Evolutionary conservation across 2,797 vertebrate species (phyloP), one percentile per base, ranked within the genome.

Genomic region (Tragopan temminckii): DNA sequence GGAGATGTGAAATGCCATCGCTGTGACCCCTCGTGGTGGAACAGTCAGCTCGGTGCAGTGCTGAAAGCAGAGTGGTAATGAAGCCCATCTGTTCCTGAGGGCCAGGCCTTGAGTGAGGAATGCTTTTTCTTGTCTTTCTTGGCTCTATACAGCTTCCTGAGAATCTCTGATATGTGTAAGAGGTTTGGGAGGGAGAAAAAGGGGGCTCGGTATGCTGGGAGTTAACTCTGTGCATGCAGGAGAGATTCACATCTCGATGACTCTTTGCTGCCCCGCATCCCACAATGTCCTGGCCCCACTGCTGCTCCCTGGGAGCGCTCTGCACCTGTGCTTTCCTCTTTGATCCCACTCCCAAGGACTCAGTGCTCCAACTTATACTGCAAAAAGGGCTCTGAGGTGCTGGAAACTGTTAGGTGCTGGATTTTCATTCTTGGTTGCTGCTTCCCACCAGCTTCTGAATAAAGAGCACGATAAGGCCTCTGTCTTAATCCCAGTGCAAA

Each of bases 181-280:
- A 75, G 38, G 25, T 71, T 80, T 89, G 6, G 8, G 76, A 88
- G 14, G 36, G 42, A 31, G 62, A 90, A 38, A 66, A 40, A 85
- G 31, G 31, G 29, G 8, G 4, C 43, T 85, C 21, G n/a, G 72
- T 18, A 23, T 1, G 2, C 33, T 1, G 0, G 1, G 76, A 85
- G 25, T 94, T 94, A 92, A 83, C 81, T 92, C 76, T 88, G 55
- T 63, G 59, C 40, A 55, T 79, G 38, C 86, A 84, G 52, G 59
- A 78, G 50, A 62, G n/a, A 16, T 62, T n/a, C 1, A 0, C 1
- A 0, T 85, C 55, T 52, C 0, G 0, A 27, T 50, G 38, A 17
- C 48, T 93, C 57, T 86, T 71, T 3, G 1, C 27, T 77, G 48
- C 27, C 68, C 48, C 0, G 0, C 46, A 7, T 80, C 61, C 33